Conservation (phyloP, 2,113 vertebrate species). For the Cisticola juncidis region DNA sequence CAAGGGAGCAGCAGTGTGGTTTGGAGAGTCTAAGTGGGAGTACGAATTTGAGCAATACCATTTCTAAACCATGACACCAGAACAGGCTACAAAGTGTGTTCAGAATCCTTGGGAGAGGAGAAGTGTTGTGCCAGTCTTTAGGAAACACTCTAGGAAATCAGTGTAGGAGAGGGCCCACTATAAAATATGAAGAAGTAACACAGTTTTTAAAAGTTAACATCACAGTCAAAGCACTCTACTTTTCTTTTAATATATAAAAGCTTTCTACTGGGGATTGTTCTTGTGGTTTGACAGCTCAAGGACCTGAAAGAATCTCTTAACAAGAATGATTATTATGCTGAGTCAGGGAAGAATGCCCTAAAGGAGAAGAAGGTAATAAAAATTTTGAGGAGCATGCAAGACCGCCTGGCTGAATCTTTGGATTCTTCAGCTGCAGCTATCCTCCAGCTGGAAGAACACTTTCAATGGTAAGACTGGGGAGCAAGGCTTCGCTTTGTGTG, state of each 20-base stretch:
- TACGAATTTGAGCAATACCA: fast-evolving
- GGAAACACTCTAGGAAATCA: not conserved
- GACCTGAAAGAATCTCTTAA: not conserved
- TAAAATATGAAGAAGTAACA: not conserved
- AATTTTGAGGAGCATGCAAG: not conserved
- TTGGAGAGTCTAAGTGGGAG: not conserved
- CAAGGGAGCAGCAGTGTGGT: not conserved
- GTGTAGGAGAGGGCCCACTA: not conserved
- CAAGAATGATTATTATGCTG: not conserved
- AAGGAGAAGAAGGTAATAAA: not conserved
- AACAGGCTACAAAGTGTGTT: not conserved
- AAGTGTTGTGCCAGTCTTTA: not conserved
- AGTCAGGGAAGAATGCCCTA: not conserved
- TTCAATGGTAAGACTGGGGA: not conserved
- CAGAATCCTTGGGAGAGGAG: not conserved
- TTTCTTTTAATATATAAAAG: not conserved
- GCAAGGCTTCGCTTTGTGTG: not conserved
- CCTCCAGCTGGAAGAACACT: not conserved
- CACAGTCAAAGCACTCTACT: not conserved
- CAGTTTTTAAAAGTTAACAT: not conserved
- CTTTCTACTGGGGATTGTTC: not conserved
- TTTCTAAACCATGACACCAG: not conserved
- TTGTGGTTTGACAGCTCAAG: not conserved
- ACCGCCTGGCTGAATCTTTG: not conserved
- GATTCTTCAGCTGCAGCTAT: not conserved